A percentile compares a stretch with the other conserved stretches of the same genome.
Conservation (phyloP, 2,113 vertebrate genomes). For the Pandion haliaetus region DNA sequence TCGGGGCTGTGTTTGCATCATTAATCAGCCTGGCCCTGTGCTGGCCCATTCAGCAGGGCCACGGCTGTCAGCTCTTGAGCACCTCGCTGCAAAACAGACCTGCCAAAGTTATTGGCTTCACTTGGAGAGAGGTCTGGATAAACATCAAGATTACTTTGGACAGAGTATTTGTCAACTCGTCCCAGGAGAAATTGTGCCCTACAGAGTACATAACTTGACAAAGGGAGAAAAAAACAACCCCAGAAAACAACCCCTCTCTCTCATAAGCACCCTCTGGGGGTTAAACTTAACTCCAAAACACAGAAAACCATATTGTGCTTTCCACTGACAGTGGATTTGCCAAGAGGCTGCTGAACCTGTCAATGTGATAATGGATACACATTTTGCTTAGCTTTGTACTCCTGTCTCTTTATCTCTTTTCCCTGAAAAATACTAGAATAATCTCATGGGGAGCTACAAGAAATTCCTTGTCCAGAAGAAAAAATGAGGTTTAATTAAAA, state of each 20-base stretch:
- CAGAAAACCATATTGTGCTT: neutral
- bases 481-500: neutral
- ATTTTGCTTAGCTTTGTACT: neutral
- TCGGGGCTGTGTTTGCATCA: neutral
- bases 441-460: neutral
- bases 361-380: neutral
- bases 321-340: neutral
- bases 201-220: neutral
- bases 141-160: neutral
- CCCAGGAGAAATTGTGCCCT: neutral
- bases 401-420: neutral
- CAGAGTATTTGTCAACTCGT: neutral
- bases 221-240: neutral
- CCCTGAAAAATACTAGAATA: neutral
- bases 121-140: neutral
- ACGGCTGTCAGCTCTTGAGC: slow-evolving; percentile 2
- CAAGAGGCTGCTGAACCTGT: neutral
- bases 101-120: slow-evolving; percentile 11
- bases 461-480: neutral
- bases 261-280: neutral
- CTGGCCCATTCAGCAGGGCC: slow-evolving; percentile 39
- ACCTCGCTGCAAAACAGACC: neutral
- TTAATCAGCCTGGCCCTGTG: slow-evolving; percentile 7
- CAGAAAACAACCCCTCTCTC: neutral
- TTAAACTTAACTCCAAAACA: neutral